Conservation (phyloP, 2,797 vertebrate genomes). For the Scolopax bukidnonensis region DNA sequence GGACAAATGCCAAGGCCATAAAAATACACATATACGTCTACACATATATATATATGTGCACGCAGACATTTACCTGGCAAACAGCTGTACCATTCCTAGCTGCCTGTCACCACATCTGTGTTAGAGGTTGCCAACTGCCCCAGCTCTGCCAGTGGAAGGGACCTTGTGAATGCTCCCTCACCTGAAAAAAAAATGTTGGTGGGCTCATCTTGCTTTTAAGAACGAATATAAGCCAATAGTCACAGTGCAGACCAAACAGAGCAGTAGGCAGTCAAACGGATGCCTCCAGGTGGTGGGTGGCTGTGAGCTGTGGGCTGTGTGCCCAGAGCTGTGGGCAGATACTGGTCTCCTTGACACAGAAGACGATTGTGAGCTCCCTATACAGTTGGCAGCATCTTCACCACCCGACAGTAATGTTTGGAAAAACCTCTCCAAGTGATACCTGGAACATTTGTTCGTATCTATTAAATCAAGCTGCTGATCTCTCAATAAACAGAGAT, state of each 20-base stretch:
- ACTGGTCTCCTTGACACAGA: neutral
- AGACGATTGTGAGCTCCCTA: neutral
- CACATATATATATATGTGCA: neutral
- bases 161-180: neutral
- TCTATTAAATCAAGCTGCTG: neutral
- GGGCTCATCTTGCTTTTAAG: neutral
- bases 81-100: neutral
- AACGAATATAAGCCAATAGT: neutral
- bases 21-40: neutral
- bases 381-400: neutral
- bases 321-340: neutral
- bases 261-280: accelerated
- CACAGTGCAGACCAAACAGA: neutral
- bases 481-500: neutral
- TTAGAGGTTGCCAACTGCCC: neutral
- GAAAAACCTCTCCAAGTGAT: neutral
- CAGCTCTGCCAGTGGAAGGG: neutral
- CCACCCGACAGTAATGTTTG: neutral
- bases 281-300: neutral
- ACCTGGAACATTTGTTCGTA: neutral
- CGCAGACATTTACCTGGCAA: neutral
- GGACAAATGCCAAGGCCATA: neutral
- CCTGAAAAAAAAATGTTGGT: neutral
- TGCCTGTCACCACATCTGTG: neutral
- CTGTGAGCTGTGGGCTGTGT: neutral